Percentiles rank a stretch among this genome's conserved stretches.
Conservation (phyloP, 2,888 invertebrate species). For the Halocaridina rubra region DNA sequence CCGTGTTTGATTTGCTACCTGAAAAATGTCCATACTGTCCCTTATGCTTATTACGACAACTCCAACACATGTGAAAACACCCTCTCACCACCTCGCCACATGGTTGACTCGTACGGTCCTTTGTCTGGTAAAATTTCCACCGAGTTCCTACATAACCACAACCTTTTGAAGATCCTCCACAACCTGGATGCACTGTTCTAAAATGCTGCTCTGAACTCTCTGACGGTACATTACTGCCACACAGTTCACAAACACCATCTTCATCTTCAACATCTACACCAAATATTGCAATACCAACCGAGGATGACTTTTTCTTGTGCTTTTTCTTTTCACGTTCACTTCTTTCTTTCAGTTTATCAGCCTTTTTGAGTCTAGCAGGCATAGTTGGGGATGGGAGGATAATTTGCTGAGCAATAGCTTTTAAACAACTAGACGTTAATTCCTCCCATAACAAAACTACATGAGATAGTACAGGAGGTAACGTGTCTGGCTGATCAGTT, state of each 20-base stretch:
- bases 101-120: constrained; percentile 50
- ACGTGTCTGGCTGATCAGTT: constrained; percentile 65
- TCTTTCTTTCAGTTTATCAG: constrained; percentile 69
- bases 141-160: constrained; percentile 90
- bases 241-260: constrained; percentile 83
- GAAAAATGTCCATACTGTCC: constrained; percentile 47
- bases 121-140: constrained; percentile 57
- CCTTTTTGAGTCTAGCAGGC: constrained; percentile 66
- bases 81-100: constrained; percentile 88
- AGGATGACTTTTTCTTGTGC: constrained; percentile 71
- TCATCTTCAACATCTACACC: constrained; percentile 65
- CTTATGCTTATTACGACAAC: constrained; percentile 83
- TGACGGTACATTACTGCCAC: constrained; percentile 75
- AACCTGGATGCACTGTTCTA: constrained; percentile 90
- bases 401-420: constrained; percentile 74
- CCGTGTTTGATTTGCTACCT: constrained; percentile 39
- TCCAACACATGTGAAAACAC: constrained; percentile 94
- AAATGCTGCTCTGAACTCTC: constrained; percentile 77
- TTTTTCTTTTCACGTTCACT: constrained; percentile 73
- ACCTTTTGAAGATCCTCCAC: constrained; percentile 85
- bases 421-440: constrained; percentile 71
- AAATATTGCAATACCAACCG: constrained; percentile 63
- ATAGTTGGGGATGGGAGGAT: constrained; percentile 74
- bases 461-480: constrained; percentile 89
- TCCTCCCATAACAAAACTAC: constrained; percentile 92